These are phyloP conservation scores for Gallinago solitaria DNA, from an alignment of 2,797 vertebrate species.

Conservation along the genomic window DNA sequence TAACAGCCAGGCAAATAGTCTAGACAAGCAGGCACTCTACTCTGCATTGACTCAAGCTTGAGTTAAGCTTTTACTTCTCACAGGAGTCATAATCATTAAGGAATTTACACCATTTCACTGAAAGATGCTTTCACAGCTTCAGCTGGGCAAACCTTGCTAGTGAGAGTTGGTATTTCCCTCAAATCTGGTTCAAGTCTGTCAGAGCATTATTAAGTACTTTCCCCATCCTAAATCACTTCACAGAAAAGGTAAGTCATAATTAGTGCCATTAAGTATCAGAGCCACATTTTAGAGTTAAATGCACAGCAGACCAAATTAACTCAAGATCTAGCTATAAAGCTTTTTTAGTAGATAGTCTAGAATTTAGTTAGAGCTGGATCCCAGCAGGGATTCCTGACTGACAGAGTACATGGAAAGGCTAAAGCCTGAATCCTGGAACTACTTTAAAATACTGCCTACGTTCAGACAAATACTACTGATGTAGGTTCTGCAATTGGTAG, in stretches of 20 bases:
- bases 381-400: not conserved
- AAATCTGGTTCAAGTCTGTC: not conserved
- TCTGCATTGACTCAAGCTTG: not conserved
- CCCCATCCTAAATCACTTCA: not conserved
- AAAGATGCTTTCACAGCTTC: not conserved
- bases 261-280: constrained; percentile 13
- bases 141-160: not conserved
- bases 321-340: not conserved
- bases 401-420: not conserved
- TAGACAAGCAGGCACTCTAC: not conserved
- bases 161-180: not conserved
- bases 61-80: not conserved
- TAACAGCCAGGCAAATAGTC: not conserved
- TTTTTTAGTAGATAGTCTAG: constrained; percentile 27
- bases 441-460: constrained; percentile 5
- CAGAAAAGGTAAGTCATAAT: not conserved
- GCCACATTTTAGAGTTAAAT: constrained; percentile 30
- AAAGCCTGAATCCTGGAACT: constrained; percentile 5
- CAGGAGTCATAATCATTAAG: not conserved
- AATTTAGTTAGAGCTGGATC: not conserved
- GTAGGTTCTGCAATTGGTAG: not conserved
- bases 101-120: not conserved
- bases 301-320: constrained; percentile 15
- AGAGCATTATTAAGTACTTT: not conserved
- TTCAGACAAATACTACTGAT: constrained; percentile 60